A percentile compares a stretch with the other conserved stretches of the same genome.
Evolutionary conservation across 2,888 invertebrate genomes (phyloP).

Genomic region (Trichogramma evanescens): DNA sequence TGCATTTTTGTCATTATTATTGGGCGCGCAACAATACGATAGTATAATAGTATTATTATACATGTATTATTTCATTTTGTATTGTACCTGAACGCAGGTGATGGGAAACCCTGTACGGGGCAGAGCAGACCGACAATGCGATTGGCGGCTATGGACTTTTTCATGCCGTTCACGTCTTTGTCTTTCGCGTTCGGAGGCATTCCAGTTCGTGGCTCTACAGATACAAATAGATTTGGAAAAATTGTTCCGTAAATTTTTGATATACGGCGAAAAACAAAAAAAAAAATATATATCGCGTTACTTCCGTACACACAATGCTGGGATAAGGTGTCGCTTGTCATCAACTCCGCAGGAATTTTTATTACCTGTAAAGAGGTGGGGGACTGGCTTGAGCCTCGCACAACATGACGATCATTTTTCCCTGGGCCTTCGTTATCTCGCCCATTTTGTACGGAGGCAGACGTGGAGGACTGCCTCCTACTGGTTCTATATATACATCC

Average conservation of each 20-base stretch:
- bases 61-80: background rate
- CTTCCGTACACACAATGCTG: background rate
- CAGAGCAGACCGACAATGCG: slow-evolving; percentile 48
- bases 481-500: slow-evolving; percentile 51
- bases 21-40: too few relatives aligned
- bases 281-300: too few relatives aligned
- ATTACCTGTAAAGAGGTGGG: slow-evolving; percentile 55
- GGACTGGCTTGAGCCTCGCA: slow-evolving; percentile 71
- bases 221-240: background rate
- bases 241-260: background rate
- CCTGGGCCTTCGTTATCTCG: slow-evolving; percentile 33
- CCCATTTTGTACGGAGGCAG: slow-evolving; percentile 50
- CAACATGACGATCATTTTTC: slow-evolving; percentile 35
- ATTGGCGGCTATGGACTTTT: slow-evolving; percentile 30
- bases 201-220: slow-evolving; percentile 45
- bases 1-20: too few relatives aligned
- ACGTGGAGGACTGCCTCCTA: slow-evolving; percentile 54
- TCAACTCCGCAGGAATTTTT: slow-evolving; percentile 13
- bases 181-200: slow-evolving; percentile 46
- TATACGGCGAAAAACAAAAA: too few relatives aligned
- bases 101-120: slow-evolving; percentile 54
- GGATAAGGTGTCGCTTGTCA: background rate
- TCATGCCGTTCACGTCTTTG: slow-evolving; percentile 42
- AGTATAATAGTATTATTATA: too few relatives aligned
- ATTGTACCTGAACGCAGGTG: slow-evolving; percentile 50